Evolutionary conservation across 2,888 invertebrate species (phyloP).

Genomic region (Drosophila subsilvestris): DNA sequence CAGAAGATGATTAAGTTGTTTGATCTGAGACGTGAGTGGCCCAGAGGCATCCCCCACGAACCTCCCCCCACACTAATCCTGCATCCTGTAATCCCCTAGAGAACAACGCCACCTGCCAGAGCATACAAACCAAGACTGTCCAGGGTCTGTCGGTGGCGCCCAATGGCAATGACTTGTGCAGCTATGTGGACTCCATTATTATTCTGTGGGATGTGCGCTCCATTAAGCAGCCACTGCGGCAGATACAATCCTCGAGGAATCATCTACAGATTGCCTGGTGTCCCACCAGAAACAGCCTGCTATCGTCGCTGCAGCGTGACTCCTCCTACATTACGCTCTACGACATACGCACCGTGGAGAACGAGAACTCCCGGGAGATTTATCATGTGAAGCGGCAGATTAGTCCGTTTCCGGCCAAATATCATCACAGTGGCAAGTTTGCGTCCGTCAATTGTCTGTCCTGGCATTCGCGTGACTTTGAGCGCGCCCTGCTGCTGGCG

Average conservation of each 20-base stretch:
- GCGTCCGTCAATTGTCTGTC: slow-evolving; percentile 89
- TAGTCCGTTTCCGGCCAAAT: slow-evolving; percentile 80
- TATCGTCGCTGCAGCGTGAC: slow-evolving; percentile 93
- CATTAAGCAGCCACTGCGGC: slow-evolving; percentile 92
- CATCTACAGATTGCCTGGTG: slow-evolving; percentile 93
- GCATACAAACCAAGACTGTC: slow-evolving; percentile 89
- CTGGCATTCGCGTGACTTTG: slow-evolving; percentile 93
- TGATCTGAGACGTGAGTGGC: slow-evolving; percentile 91
- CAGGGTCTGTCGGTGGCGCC: slow-evolving; percentile 93
- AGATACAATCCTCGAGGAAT: slow-evolving; percentile 87
- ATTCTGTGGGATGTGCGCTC: slow-evolving; percentile 95
- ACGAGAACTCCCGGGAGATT: slow-evolving; percentile 89
- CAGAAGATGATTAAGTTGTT: slow-evolving; percentile 94
- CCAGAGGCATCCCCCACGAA: not conserved
- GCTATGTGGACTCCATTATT: slow-evolving; percentile 92
- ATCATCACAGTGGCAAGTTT: slow-evolving; percentile 73
- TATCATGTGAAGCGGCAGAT: slow-evolving; percentile 90
- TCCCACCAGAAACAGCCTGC: slow-evolving; percentile 91
- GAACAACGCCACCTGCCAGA: slow-evolving; percentile 86
- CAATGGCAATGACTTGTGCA: slow-evolving; percentile 91
- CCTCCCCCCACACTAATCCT: not conserved
- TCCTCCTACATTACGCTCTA: slow-evolving; percentile 91
- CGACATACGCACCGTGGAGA: slow-evolving; percentile 92
- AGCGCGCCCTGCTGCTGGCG: slow-evolving; percentile 81
- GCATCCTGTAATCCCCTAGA: slow-evolving; percentile 85